Evolutionary conservation across 2,888 invertebrate genomes (phyloP), one percentile per base, ranked within the genome.

Genomic region (Mythimna albipuncta): DNA sequence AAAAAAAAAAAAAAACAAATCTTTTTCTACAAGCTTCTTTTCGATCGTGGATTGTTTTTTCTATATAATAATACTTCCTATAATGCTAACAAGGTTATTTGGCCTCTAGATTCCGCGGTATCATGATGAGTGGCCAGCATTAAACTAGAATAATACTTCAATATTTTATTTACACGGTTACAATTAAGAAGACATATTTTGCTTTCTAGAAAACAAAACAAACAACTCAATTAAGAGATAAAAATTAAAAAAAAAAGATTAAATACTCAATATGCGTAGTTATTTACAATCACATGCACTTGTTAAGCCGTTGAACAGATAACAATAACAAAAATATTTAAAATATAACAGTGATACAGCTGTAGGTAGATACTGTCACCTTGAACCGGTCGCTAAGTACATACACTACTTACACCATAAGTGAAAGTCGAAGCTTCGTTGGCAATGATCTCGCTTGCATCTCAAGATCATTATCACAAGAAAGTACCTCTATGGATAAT

Each of bases 391-490:
- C 13, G 21, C 19, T 11, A 44, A 21, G 19, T 47, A 44, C 54
- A 19, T 64, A 26, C 19, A 52, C 65, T 54, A 35, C 44, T 44
- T 52, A 52, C 54, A 19, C 11, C 16, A 2, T 19, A 50, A 73
- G 85, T 76, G 84, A 85, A 85, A 85, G 85, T 82, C 50, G 47
- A 41, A 67, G 58, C 10, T 69, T 59, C 72, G 71, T 58, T 85
- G 72, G 67, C 85, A 79, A 66, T 78, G 75, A 71, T 68, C 74
- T 68, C 65, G 61, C 72, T n/a, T 69, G 63, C 67, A 47, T 71
- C 52, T 66, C 82, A 84, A 85, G 84, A 85, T 83, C 77, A 81
- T 61, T 85, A 74, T 72, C 84, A 66, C 47, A 73, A 81, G 79
- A 85, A 81, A 83, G 84, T 80, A 70, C 41, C 16, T 54, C n/a